Conservation (phyloP, 2,888 invertebrate genomes). For the Mythimna albipuncta region DNA sequence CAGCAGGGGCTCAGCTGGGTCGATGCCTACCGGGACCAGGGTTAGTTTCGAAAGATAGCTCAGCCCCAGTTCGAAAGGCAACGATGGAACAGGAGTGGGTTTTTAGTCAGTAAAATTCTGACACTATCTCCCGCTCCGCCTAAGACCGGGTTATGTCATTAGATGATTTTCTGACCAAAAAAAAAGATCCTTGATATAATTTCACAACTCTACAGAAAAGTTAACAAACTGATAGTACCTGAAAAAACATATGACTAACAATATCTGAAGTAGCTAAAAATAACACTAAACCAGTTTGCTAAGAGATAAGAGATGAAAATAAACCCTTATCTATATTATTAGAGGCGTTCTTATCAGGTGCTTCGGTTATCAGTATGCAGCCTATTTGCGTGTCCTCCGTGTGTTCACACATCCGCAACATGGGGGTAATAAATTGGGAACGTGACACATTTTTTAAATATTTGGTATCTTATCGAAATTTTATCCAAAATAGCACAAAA, state of each 20-base stretch:
- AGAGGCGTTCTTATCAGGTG: constrained; percentile 32
- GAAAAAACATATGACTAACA: constrained; percentile 31
- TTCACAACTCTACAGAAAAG: not conserved
- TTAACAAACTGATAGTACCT: not conserved
- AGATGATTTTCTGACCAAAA: no score
- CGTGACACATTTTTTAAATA: not conserved
- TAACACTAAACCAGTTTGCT: constrained; percentile 36
- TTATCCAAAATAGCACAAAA: no score
- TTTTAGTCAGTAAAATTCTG: no score
- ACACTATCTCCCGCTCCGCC: no score
- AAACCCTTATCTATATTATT: constrained; percentile 51
- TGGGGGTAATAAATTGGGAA: constrained; percentile 6
- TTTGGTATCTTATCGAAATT: not conserved
- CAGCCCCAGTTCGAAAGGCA: no score
- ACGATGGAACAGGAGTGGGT: no score
- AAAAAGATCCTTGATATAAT: not conserved
- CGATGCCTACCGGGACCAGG: no score
- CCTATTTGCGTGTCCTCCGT: constrained; percentile 26
- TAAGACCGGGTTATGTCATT: no score
- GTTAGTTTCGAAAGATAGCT: no score
- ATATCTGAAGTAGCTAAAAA: constrained; percentile 42
- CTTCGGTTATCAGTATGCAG: constrained; percentile 29
- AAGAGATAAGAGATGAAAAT: constrained; percentile 52
- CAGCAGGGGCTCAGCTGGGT: no score
- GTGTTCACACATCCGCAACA: constrained; percentile 27